Conservation (phyloP, 2,797 vertebrate species). For the Microctenopoma lineatum region DNA sequence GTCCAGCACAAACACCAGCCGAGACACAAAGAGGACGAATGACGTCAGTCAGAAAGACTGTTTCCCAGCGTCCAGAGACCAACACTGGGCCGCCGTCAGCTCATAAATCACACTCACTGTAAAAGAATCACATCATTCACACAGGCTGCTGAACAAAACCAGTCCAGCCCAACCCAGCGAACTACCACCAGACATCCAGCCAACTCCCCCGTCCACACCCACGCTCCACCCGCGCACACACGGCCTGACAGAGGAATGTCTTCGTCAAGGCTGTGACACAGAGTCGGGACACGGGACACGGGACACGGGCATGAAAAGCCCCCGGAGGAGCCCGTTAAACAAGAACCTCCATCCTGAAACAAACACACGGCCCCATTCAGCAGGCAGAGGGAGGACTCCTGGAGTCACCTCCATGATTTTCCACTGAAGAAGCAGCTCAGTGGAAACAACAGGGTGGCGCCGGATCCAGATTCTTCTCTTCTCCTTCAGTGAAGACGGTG, state of each 20-base stretch:
- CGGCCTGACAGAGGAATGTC: slow-evolving; percentile 7
- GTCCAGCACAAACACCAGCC: background rate
- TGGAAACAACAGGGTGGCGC: no score
- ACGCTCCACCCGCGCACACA: slow-evolving; percentile 13
- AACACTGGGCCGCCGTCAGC: slow-evolving; percentile 9
- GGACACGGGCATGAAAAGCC: background rate
- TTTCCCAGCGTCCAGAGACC: background rate
- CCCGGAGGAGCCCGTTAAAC: slow-evolving; percentile 1
- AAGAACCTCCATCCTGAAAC: background rate
- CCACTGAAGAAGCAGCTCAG: no score
- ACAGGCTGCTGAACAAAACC: no score
- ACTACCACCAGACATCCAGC: slow-evolving; percentile 6
- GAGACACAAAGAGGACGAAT: background rate
- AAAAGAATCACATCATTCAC: background rate
- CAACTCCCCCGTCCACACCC: background rate
- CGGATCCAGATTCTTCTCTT: slow-evolving; percentile 1
- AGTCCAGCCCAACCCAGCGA: slow-evolving; percentile 17
- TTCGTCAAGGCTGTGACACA: slow-evolving; percentile 7
- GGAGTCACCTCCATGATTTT: no score
- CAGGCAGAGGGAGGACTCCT: background rate
- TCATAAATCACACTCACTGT: slow-evolving; percentile 30
- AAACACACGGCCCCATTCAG: background rate
- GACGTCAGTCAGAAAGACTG: slow-evolving; percentile 21
- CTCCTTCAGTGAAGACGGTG: background rate
- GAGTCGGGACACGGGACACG: no score